Evolutionary conservation across 2,113 vertebrate species (phyloP).

Genomic region (Ophiodon elongatus): DNA sequence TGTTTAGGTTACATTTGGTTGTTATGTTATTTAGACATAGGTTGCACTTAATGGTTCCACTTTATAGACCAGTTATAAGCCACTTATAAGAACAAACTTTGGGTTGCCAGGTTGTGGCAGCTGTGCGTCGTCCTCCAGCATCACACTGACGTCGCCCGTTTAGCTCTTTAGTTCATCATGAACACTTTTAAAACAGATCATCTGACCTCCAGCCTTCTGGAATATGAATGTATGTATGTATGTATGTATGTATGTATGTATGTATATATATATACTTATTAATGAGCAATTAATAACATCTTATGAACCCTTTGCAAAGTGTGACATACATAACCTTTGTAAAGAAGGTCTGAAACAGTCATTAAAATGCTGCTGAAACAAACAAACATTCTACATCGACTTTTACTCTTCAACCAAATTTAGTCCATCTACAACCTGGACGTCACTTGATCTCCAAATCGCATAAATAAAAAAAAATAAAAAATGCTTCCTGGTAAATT

Average conservation of each 20-base stretch:
- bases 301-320: not conserved
- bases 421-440: not conserved
- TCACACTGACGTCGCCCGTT: too few relatives aligned
- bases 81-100: not conserved
- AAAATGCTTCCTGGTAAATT: not conserved
- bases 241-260: too few relatives aligned
- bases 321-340: not conserved
- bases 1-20: not conserved
- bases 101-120: not conserved
- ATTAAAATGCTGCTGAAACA: not conserved
- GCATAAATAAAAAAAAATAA: not conserved
- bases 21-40: not conserved
- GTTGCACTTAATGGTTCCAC: not conserved
- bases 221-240: too few relatives aligned
- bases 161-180: not conserved
- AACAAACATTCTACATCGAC: not conserved
- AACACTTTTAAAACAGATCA: not conserved
- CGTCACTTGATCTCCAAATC: not conserved
- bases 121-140: not conserved
- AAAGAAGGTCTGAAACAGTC: not conserved
- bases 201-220: too few relatives aligned
- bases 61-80: not conserved
- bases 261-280: not conserved
- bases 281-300: not conserved
- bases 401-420: not conserved